A percentile compares a stretch with the other conserved stretches of the same genome.
Conservation (phyloP, 2,797 vertebrate species). For the Enteromius fasciolatus region DNA sequence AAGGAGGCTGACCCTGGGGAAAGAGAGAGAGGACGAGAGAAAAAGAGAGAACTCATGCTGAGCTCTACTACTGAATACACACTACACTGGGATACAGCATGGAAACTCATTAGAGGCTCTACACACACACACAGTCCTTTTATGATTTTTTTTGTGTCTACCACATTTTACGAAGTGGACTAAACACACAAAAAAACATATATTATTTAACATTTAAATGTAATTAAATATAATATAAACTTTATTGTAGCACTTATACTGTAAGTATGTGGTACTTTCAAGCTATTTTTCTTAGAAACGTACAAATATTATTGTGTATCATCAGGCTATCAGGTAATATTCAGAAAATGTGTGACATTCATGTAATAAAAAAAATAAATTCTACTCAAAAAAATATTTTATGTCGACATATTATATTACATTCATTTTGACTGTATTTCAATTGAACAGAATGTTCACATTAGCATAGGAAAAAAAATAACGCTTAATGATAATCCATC, state of each 20-base stretch:
- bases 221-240: not conserved
- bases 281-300: not conserved
- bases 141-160: not conserved
- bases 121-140: not conserved
- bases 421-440: not conserved
- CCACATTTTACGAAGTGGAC: not conserved
- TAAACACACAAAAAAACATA: not conserved
- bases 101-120: slow-evolving; percentile 38
- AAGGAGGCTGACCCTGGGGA: slow-evolving; percentile 55
- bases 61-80: slow-evolving; percentile 35
- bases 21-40: slow-evolving; percentile 39
- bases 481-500: not conserved
- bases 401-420: not conserved
- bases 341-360: not conserved
- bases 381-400: not conserved
- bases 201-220: not conserved
- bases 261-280: not conserved
- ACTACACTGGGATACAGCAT: slow-evolving; percentile 16
- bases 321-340: not conserved
- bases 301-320: not conserved
- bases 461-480: not conserved
- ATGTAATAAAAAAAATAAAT: not conserved
- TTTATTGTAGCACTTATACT: not conserved
- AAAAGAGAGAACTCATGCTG: slow-evolving; percentile 49
- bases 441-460: not conserved